Base-by-base conservation (phyloP, 2,888 invertebrate species). In the Parnassius orleans region DNA sequence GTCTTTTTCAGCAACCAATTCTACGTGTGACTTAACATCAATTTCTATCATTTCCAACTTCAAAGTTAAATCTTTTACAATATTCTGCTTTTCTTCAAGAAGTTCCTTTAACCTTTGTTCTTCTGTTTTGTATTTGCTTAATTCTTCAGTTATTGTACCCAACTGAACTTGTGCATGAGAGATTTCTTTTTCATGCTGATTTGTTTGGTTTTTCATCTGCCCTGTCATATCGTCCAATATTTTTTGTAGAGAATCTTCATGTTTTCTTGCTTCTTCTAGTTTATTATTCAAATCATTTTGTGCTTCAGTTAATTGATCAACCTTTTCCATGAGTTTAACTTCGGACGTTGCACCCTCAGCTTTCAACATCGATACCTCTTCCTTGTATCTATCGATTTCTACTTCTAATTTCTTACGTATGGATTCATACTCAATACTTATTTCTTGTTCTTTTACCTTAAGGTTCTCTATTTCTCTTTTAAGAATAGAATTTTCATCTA, bases 211-310 rank as follows among this genome's bases (percentile, higher is more conserved):
- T 69, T 87, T 87, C 59, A 92, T 74, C 72, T 93, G 92, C 51
- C 84, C 72, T 52, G 87, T 83, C 75, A 90, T 84, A 68, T 90
- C 86, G 65, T 89, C 79, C 61, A 92, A 75, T 67, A 88, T 78
- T 70, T 88, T 90, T 75, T 92, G 88, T 57, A 93, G 75, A 0
- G 85, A 89, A 68, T 90, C 88, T 77, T 92, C 91, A 60, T 92
- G 84, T 73, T 85, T 86, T 66, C 84, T 83, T 57, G 93, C 90
- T 75, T 89, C 87, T 74, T 92, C 92, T 24, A 88, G 70, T 76
- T 92, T 87, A 65, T 90, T 86, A 70, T 86, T 87, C 47, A 93
- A 78, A 66, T 92, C 90, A 67, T 91, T 89, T 69, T 90, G 88
- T 12, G 91, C 91, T 72, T 86, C 87, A 58, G 88, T 86, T 51